phyloP scores from a whole-genome alignment of 1,140 invertebrate species.

The Pomacea maculata region DNA sequence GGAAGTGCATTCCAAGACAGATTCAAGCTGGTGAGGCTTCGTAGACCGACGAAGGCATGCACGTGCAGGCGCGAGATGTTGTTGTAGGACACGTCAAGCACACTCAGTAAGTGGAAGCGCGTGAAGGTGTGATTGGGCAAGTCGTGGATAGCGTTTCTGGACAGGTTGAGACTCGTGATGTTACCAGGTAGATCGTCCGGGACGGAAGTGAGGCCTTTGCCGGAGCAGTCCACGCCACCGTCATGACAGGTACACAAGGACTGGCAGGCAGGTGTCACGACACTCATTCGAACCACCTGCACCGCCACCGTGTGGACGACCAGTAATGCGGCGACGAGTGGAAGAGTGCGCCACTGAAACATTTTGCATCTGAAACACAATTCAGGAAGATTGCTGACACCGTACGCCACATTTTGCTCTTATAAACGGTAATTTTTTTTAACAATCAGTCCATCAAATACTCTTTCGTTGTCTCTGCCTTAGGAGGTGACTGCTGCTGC shows the following conservation, averaged over 20 bases:
- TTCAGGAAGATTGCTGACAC: neutral
- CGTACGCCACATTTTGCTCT: too few relatives aligned
- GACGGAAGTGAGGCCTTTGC: neutral
- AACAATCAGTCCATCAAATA: too few relatives aligned
- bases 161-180: neutral
- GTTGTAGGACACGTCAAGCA: constrained; percentile 11
- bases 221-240: neutral
- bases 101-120: neutral
- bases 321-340: too few relatives aligned
- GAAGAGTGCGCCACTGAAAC: neutral
- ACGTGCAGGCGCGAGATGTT: neutral
- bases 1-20: neutral
- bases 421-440: too few relatives aligned
- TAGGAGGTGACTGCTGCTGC: too few relatives aligned
- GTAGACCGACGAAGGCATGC: neutral
- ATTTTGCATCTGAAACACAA: neutral
- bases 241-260: neutral
- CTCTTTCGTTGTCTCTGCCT: too few relatives aligned
- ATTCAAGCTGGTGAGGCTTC: neutral
- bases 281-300: neutral
- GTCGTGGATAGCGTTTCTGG: neutral
- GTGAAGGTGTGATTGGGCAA: neutral
- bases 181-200: neutral
- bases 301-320: neutral
- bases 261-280: neutral